A percentile compares a stretch with the other conserved stretches of the same genome.
These are phyloP conservation scores for Mycteria americana DNA, from an alignment of 2,797 vertebrate genomes.

Conservation along the genomic window DNA sequence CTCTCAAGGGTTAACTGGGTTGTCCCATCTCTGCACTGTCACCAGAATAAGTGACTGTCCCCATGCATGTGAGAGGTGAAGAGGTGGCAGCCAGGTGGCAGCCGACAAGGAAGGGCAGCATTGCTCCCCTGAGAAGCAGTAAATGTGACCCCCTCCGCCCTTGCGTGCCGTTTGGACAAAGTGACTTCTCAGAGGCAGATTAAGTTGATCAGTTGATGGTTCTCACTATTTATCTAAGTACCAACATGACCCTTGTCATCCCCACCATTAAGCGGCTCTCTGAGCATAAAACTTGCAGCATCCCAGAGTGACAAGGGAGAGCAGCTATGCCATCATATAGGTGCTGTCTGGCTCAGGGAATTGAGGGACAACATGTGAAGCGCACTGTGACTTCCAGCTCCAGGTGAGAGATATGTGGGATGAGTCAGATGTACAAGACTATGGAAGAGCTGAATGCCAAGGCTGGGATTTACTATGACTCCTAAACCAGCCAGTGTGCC, in stretches of 20 bases:
- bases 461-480: not conserved
- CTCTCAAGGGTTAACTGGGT: accelerated
- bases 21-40: not conserved
- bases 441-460: not conserved
- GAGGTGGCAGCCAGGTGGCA: not conserved
- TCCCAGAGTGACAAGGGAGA: not conserved
- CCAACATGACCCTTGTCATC: not conserved
- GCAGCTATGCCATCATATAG: not conserved
- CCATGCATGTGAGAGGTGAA: not conserved
- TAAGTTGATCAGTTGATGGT: not conserved
- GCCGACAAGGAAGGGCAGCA: not conserved
- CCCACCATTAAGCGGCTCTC: not conserved
- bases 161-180: accelerated
- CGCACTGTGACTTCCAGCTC: not conserved
- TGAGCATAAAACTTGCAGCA: not conserved
- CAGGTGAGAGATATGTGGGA: not conserved
- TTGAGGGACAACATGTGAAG: not conserved
- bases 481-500: not conserved
- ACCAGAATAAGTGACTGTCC: not conserved
- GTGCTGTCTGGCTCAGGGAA: not conserved
- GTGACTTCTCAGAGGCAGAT: too few species aligned
- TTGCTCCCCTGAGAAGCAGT: not conserved
- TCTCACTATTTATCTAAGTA: not conserved
- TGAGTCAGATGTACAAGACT: not conserved
- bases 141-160: not conserved